These are phyloP conservation scores for Tupiocoris notatus DNA, from an alignment of 2,888 invertebrate species.

Conservation along the genomic window DNA sequence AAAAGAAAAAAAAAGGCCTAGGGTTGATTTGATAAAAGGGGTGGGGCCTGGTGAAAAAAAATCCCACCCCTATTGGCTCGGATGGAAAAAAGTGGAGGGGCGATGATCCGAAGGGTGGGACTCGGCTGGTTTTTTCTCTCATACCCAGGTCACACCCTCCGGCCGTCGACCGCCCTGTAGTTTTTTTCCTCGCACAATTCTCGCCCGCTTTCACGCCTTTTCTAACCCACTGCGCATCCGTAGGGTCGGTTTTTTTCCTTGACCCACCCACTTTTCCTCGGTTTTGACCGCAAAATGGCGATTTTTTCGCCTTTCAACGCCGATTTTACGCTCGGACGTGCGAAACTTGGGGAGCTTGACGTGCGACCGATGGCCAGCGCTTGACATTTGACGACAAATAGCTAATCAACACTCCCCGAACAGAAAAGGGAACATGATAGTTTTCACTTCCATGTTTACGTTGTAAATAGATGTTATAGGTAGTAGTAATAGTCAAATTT, in stretches of 20 bases:
- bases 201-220: not conserved
- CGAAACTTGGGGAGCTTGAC: not conserved
- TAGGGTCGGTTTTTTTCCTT: constrained; percentile 32
- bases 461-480: too few species aligned
- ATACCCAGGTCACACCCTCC: not conserved
- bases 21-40: constrained; percentile 20
- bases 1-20: not conserved
- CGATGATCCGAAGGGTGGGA: constrained; percentile 35
- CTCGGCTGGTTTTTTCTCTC: constrained; percentile 24
- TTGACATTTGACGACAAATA: not conserved
- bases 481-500: too few species aligned
- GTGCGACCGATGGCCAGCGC: not conserved
- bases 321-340: not conserved
- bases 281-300: constrained; percentile 31
- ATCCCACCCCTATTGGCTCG: constrained; percentile 42
- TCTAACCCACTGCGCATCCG: not conserved
- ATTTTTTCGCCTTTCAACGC: constrained; percentile 10
- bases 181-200: constrained; percentile 18
- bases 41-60: constrained; percentile 50
- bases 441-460: too few species aligned
- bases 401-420: too few species aligned
- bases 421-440: too few species aligned
- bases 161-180: not conserved
- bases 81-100: constrained; percentile 1
- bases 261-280: constrained; percentile 35